Percentiles rank a stretch among this genome's conserved stretches.
Conservation (phyloP, 2,888 invertebrate genomes). For the Plebejus argus region DNA sequence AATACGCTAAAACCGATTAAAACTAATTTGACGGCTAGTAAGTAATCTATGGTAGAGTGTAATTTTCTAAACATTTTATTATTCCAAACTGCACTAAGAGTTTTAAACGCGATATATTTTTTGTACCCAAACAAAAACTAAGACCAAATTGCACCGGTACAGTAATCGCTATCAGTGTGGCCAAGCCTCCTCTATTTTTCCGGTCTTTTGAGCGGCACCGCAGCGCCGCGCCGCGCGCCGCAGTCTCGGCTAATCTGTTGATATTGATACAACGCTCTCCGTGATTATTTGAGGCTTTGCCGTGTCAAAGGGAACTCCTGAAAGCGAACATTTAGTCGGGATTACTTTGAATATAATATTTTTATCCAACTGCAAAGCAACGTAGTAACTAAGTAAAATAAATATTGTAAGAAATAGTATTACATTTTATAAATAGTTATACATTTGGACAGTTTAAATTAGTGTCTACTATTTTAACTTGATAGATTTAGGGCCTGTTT, state of each 20-base stretch:
- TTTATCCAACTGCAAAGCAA: background rate
- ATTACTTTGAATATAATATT: slow-evolving; percentile 21
- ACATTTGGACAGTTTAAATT: too few relatives aligned
- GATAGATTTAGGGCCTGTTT: too few relatives aligned
- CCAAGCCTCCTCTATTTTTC: slow-evolving; percentile 47
- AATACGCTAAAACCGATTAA: too few relatives aligned
- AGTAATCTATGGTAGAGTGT: too few relatives aligned
- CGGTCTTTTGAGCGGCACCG: slow-evolving; percentile 55
- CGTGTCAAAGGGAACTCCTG: slow-evolving; percentile 29
- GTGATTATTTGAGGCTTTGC: slow-evolving; percentile 43
- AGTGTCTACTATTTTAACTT: too few relatives aligned
- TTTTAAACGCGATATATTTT: too few relatives aligned
- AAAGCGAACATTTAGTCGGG: slow-evolving; percentile 4
- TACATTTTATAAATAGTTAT: too few relatives aligned
- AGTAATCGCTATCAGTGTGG: slow-evolving; percentile 30
- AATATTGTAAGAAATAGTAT: too few relatives aligned
- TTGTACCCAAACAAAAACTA: background rate
- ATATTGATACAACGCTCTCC: slow-evolving; percentile 59
- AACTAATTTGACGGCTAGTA: too few relatives aligned
- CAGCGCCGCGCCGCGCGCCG: slow-evolving; percentile 46
- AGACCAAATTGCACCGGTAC: slow-evolving; percentile 30
- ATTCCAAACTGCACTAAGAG: too few relatives aligned
- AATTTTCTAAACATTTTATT: too few relatives aligned
- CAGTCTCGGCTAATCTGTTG: slow-evolving; percentile 67
- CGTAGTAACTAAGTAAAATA: background rate